These are phyloP conservation scores for Gymnosoma rotundatum DNA, from an alignment of 2,888 invertebrate species.

Conservation along the genomic window DNA sequence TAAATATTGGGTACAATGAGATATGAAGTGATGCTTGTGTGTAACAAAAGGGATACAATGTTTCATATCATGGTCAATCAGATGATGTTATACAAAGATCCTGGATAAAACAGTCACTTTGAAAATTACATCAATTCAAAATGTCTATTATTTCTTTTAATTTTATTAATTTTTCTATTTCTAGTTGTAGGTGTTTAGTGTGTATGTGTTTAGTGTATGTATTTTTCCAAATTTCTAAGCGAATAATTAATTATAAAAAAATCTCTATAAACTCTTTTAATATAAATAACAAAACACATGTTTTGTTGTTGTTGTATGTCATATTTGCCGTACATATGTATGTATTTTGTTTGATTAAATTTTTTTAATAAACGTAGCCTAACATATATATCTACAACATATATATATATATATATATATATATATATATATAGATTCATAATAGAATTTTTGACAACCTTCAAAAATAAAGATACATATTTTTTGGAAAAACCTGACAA, in stretches of 20 bases:
- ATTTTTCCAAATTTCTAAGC: slow-evolving; percentile 13
- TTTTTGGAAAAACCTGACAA: too few relatives aligned
- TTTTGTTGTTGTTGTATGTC: neutral
- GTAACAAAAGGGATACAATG: slow-evolving; percentile 33
- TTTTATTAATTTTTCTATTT: neutral
- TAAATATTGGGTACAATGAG: neutral
- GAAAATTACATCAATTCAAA: slow-evolving; percentile 63
- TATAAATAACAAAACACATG: neutral
- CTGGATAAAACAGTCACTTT: slow-evolving; percentile 52
- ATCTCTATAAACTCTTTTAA: neutral
- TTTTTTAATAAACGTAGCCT: too few relatives aligned
- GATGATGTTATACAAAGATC: slow-evolving; percentile 43
- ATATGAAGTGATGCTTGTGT: neutral
- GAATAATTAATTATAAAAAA: slow-evolving; percentile 18
- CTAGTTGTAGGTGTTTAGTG: neutral
- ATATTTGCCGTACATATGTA: too few relatives aligned
- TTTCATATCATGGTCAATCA: slow-evolving; percentile 64
- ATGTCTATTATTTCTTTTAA: slow-evolving; percentile 43
- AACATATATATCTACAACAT: too few relatives aligned
- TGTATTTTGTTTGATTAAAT: too few relatives aligned
- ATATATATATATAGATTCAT: too few relatives aligned
- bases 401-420: too few relatives aligned
- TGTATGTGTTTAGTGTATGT: neutral
- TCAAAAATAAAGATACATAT: too few relatives aligned
- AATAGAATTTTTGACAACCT: too few relatives aligned